Conservation (phyloP, 2,888 invertebrate genomes). For the Hemithea aestivaria region DNA sequence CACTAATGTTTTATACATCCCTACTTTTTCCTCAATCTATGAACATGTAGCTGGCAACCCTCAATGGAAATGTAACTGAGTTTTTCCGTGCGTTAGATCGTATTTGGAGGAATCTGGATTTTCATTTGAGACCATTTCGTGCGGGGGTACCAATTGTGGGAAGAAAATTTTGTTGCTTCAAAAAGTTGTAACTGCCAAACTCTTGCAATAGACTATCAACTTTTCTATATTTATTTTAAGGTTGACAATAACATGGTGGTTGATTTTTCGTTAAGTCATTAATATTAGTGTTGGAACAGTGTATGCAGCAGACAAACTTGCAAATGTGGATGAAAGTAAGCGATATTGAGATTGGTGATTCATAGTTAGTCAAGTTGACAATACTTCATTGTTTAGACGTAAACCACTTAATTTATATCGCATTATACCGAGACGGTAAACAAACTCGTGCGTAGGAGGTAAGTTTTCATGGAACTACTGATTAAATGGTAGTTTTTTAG, state of each 20-base stretch:
- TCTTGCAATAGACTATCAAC: conserved; percentile 21
- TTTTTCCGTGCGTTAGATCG: conserved; percentile 47
- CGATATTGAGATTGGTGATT: conserved; percentile 56
- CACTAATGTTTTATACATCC: conserved; percentile 75
- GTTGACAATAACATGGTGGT: conserved; percentile 20
- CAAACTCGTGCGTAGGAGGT: conserved; percentile 16
- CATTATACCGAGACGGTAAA: conserved; percentile 24
- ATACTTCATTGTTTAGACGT: conserved; percentile 50
- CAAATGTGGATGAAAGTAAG: conserved; percentile 56
- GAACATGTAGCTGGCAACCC: conserved; percentile 31
- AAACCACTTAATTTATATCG: conserved; percentile 34
- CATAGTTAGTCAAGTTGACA: conserved; percentile 50
- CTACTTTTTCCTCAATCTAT: conserved; percentile 38
- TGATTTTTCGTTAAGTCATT: conserved; percentile 19
- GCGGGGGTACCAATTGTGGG: conserved; percentile 48
- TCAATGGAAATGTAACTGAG: conserved; percentile 54
- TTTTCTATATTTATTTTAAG: conserved; percentile 5
- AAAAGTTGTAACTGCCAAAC: conserved; percentile 26
- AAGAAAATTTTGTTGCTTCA: conserved; percentile 28
- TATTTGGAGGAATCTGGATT: conserved; percentile 50
- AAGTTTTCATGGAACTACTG: not conserved
- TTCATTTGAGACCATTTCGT: conserved; percentile 54
- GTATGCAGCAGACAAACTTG: conserved; percentile 54
- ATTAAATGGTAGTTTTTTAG: too few relatives aligned
- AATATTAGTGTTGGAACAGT: conserved; percentile 41